These are phyloP conservation scores for Channa argus DNA, from an alignment of 2,113 vertebrate species.

Conservation along the genomic window DNA sequence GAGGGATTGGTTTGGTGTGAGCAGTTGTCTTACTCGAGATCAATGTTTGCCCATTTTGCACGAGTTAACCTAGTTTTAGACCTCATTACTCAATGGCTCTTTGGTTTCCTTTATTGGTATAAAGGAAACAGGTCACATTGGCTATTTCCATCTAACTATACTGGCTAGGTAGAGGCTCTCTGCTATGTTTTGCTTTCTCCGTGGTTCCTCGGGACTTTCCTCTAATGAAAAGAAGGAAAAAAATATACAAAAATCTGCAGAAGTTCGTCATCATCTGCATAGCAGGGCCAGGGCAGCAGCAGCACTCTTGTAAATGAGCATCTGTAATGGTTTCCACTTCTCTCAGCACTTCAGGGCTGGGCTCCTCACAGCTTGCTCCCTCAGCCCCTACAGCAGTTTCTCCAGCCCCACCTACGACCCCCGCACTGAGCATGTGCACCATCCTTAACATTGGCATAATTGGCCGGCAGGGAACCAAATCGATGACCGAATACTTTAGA, in stretches of 20 bases:
- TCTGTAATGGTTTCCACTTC: constrained; percentile 80
- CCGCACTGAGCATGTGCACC: constrained; percentile 53
- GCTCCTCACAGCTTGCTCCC: constrained; percentile 37
- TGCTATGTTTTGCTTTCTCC: too few relatives aligned
- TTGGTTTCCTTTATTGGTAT: too few relatives aligned
- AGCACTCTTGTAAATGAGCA: constrained; percentile 74
- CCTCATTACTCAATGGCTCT: too few relatives aligned
- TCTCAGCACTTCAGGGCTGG: constrained; percentile 59
- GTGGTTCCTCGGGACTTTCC: constrained; percentile 10
- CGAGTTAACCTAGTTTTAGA: too few relatives aligned
- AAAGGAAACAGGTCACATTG: too few relatives aligned
- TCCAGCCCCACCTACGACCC: constrained; percentile 20
- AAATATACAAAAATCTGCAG: constrained; percentile 9
- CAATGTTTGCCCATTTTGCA: too few relatives aligned
- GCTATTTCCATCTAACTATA: too few relatives aligned
- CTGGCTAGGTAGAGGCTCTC: too few relatives aligned
- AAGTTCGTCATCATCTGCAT: constrained; percentile 27
- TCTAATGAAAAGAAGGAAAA: constrained; percentile 35
- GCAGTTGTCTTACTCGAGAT: too few relatives aligned
- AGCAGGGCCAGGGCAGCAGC: constrained; percentile 49
- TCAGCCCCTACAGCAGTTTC: constrained; percentile 29
- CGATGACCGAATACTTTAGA: constrained; percentile 52
- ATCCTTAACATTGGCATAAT: constrained; percentile 52
- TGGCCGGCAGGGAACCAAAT: constrained; percentile 40
- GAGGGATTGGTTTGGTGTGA: too few relatives aligned